A percentile compares a stretch with the other conserved stretches of the same genome.
phyloP scores from a whole-genome alignment of 2,113 vertebrate genomes.

The Alouatta palliata region DNA sequence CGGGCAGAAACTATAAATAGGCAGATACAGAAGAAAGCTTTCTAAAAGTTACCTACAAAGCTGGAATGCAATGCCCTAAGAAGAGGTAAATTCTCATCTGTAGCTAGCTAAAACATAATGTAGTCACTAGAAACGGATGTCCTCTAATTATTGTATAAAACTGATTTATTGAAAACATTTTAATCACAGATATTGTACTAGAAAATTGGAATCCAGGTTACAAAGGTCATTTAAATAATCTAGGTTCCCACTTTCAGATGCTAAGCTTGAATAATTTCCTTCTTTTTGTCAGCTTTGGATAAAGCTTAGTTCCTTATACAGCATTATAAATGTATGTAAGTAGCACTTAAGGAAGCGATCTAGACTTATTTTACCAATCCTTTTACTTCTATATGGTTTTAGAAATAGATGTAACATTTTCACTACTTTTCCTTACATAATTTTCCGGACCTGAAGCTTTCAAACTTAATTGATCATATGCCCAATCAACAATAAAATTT shows the following conservation, averaged over 20 bases:
- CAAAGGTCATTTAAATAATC: not conserved
- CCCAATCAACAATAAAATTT: not conserved
- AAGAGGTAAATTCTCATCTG: not conserved
- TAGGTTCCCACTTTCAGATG: not conserved
- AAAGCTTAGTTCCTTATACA: not conserved
- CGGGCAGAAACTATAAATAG: not conserved
- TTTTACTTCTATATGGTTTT: not conserved
- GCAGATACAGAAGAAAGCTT: not conserved
- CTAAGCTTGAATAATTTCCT: constrained; percentile 13
- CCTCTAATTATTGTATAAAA: not conserved
- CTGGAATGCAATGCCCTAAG: not conserved
- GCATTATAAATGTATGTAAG: not conserved
- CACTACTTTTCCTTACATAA: not conserved
- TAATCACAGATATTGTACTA: not conserved
- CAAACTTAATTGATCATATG: not conserved
- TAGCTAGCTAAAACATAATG: not conserved
- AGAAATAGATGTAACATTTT: constrained; percentile 12
- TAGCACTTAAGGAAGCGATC: not conserved
- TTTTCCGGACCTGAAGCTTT: not conserved
- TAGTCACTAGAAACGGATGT: not conserved
- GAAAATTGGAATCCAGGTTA: not conserved
- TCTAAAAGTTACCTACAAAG: not conserved
- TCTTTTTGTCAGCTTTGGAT: not conserved
- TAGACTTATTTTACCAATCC: not conserved
- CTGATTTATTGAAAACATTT: constrained; percentile 27